phyloP scores from a whole-genome alignment of 2,113 vertebrate genomes.

The Fregetta grallaria region DNA sequence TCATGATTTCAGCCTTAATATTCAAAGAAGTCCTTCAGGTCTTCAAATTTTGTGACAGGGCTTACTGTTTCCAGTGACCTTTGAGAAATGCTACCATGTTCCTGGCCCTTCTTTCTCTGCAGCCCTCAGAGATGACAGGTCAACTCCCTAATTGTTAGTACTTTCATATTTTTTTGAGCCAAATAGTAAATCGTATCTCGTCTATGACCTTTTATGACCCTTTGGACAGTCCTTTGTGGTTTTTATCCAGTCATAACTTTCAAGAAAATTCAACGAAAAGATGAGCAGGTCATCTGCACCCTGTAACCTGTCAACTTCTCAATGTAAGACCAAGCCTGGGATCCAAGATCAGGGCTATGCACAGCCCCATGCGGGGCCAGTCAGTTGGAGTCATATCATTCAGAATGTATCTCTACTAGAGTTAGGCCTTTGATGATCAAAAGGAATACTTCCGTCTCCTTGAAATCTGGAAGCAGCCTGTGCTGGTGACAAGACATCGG shows the following conservation, averaged over 20 bases:
- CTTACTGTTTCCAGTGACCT: neutral
- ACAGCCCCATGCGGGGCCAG: neutral
- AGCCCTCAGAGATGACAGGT: neutral
- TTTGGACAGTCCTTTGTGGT: neutral
- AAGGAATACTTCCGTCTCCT: neutral
- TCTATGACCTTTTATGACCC: neutral
- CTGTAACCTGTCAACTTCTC: neutral
- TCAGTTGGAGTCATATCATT: neutral
- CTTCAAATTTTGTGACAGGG: neutral
- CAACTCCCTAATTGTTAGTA: neutral
- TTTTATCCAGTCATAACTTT: neutral
- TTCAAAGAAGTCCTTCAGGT: neutral
- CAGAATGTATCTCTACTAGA: neutral
- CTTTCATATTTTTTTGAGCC: neutral
- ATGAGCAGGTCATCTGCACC: neutral
- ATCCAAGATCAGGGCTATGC: neutral
- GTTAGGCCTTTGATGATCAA: neutral
- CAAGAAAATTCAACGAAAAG: neutral
- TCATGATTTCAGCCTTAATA: neutral
- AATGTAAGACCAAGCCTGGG: neutral
- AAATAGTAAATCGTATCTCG: neutral
- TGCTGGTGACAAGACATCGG: fast-evolving
- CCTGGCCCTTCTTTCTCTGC: neutral
- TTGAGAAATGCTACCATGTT: neutral
- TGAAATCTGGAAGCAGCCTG: neutral